Percentiles rank a stretch among this genome's conserved stretches.
Evolutionary conservation across 1,140 invertebrate genomes (phyloP).

Genomic region (Parasteatoda tepidariorum): DNA sequence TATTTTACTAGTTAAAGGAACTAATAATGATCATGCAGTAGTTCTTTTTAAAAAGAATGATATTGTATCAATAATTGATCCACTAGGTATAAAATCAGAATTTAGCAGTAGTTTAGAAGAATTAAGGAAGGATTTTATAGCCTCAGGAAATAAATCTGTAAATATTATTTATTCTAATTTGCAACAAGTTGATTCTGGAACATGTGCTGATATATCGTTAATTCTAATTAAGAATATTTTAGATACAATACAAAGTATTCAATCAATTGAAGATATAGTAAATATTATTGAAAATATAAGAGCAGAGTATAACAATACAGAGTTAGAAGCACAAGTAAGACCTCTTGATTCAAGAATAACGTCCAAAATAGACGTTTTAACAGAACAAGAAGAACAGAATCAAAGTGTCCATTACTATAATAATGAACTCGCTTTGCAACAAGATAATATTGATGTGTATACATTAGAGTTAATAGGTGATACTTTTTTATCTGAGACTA

Average conservation of each 20-base stretch:
- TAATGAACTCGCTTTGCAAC: no score
- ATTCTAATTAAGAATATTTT: constrained; percentile 24
- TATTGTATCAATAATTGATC: constrained; percentile 20
- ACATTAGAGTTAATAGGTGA: no score
- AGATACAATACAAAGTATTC: constrained; percentile 18
- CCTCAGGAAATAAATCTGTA: constrained; percentile 10
- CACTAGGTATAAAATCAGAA: constrained; percentile 16
- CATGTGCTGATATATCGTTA: constrained; percentile 18
- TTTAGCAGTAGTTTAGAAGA: constrained; percentile 12
- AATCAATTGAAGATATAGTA: constrained; percentile 10
- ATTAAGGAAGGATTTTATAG: constrained; percentile 1
- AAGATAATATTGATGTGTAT: no score
- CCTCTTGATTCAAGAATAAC: background rate
- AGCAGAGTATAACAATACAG: background rate
- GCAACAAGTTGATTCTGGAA: constrained; percentile 17
- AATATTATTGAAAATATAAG: constrained; percentile 6
- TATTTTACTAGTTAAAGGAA: constrained; percentile 18
- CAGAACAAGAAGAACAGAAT: background rate
- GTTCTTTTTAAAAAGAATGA: constrained; percentile 23
- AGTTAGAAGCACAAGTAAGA: background rate
- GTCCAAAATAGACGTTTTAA: background rate
- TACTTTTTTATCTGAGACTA: no score
- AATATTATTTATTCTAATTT: constrained; percentile 18
- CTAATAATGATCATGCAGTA: constrained; percentile 11
- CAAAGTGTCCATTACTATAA: background rate